A percentile compares a stretch with the other conserved stretches of the same genome.
Evolutionary conservation across 2,797 vertebrate species (phyloP).

Genomic region (Otolemur crassicaudatus): DNA sequence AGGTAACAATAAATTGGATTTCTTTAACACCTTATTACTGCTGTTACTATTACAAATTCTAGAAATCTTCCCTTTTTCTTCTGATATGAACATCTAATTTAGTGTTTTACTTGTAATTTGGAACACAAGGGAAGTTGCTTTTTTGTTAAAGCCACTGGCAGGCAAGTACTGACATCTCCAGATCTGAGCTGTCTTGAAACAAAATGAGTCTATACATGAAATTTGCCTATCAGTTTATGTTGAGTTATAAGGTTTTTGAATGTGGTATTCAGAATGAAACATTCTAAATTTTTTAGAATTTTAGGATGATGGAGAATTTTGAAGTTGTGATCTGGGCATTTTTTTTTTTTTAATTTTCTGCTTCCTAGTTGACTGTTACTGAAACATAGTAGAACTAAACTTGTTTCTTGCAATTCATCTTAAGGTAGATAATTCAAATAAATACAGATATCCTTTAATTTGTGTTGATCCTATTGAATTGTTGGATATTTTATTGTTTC

Average conservation of each 20-base stretch:
- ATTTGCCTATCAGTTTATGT: constrained; percentile 21
- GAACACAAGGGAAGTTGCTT: neutral
- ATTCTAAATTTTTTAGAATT: constrained; percentile 48
- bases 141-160: constrained; percentile 50
- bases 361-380: constrained; percentile 30
- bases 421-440: constrained; percentile 54
- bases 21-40: neutral
- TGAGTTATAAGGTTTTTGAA: constrained; percentile 43
- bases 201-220: neutral
- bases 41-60: constrained; percentile 9
- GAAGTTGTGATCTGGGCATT: constrained; percentile 17
- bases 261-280: constrained; percentile 47
- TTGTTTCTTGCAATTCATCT: constrained; percentile 32
- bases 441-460: constrained; percentile 47
- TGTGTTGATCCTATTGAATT: constrained; percentile 60
- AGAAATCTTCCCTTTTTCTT: neutral
- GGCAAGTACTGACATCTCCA: neutral
- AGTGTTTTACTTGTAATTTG: constrained; percentile 55
- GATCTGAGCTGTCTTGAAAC: constrained; percentile 48
- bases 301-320: constrained; percentile 2
- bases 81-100: constrained; percentile 10
- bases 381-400: constrained; percentile 52
- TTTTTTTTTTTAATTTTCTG: constrained; percentile 28
- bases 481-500: constrained; percentile 62
- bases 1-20: constrained; percentile 18